Base-by-base conservation (phyloP, 2,113 vertebrate genomes). In the Sisor rabdophorus region DNA sequence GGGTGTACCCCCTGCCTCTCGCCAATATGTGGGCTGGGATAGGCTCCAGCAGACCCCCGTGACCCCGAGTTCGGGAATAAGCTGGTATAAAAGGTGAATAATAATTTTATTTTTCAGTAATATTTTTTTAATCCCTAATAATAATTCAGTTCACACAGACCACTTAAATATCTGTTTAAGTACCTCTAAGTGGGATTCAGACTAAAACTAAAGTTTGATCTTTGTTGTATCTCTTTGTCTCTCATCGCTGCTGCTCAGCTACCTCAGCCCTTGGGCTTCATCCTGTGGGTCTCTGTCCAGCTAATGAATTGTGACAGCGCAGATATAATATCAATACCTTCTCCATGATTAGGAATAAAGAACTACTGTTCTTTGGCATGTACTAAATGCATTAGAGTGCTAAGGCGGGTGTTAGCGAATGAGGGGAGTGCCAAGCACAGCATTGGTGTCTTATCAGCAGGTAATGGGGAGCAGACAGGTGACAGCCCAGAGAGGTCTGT, bases 321-420 rank as follows among this genome's bases (percentile, higher is more conserved):
- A 88, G 91, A 91, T 94, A 94, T 93, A 92, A 93, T 94, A 94
- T 93, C 92, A 91, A 94, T 95, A 95, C 87, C 88, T 93, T 91
- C 89, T 89, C 89, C 90, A 90, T 95, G 94, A 95, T 95, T 94
- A 95, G 90, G 86, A 93, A 92, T 92, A 92, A 92, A 89, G 87
- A 91, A 88, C 85, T 91, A 79, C 81, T 79, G 77, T 84, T 82
- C 85, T 73, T 80, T 89, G 91, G 84, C 90, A 92, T 91, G 92
- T 89, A 89, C 93, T 93, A 93, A 93, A 79, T 30, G 52, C 80
- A 85, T 89, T 89, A 89, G 87, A 87, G 80, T 87, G 13, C 50
- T 44, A 47, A 78, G 72, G 54, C 24, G 24, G 55, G 47, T 53
- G 72, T 56, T 30, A 52, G 50, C 17, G 71, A 63, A 24, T 36